Base-by-base conservation (phyloP, 2,113 vertebrate species). In the Poeciliopsis prolifica region DNA sequence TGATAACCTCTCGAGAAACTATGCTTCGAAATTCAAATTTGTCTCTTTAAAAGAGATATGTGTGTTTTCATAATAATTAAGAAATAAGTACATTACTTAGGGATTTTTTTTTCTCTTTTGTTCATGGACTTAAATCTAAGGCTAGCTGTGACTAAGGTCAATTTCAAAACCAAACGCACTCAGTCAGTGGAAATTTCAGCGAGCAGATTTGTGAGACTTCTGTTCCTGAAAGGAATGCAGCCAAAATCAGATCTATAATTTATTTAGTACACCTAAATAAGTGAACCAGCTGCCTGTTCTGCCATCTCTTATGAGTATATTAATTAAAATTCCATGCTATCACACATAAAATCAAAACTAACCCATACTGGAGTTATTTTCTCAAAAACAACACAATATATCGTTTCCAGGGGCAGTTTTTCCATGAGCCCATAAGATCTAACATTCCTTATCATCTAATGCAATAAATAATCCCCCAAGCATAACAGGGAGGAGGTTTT, bases 221-320 rank as follows among this genome's bases (percentile, higher is more conserved):
- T 72, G 44, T 77, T 80, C 15, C 15, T 58, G 5, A 19, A 58
- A 29, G 66, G 29, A 69, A 75, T 65, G 48, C 2, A 62, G 70
- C 77, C 81, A 85, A 80, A 84, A 26, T 67, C 61, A 31, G 78
- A 14, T 29, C 33, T 29, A 79, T 79, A 60, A 78, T 75, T 77
- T 70, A 81, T 85, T 79, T 7, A 68, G 70, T 77, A 79, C 81
- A 85, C 65, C 70, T 75, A 77, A 77, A 42, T 77, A 81, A 79
- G 68, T 48, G 77, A 73, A 71, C 76, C 83, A 78, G 74, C 83
- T 87, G 78, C 79, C 63, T 70, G 17, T 26, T 8, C 58, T 79
- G 48, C 35, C 28, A 42, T 75, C 62, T 70, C 71, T 68, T 63
- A 65, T 65, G 60, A 68, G 33, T 71, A n/a, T 61, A 42, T 68